These are phyloP conservation scores for Caenorhabditis remanei DNA, from an alignment of 1,140 invertebrate genomes.

Conservation along the genomic window DNA sequence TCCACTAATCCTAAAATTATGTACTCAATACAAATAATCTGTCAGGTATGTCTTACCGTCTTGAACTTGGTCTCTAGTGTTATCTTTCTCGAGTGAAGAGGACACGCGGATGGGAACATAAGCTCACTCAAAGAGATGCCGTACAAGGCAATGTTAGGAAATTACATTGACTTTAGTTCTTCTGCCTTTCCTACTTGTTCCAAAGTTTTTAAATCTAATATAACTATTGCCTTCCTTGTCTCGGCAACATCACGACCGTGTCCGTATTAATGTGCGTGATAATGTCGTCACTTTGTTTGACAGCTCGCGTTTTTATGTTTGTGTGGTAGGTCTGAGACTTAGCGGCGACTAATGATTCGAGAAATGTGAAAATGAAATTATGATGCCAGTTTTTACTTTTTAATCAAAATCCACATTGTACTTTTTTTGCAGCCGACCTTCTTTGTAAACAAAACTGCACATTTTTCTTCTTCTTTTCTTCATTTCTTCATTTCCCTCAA, in stretches of 20 bases:
- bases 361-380: background rate
- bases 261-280: conserved; percentile 43
- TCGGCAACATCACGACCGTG: conserved; percentile 19
- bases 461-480: background rate
- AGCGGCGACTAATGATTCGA: conserved; percentile 12
- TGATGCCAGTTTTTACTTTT: background rate
- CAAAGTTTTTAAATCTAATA: background rate
- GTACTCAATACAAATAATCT: conserved; percentile 54
- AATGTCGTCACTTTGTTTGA: conserved; percentile 52
- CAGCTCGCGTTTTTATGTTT: conserved; percentile 45
- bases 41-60: conserved; percentile 1
- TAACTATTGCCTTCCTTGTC: background rate
- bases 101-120: background rate
- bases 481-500: background rate
- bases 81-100: conserved; percentile 32
- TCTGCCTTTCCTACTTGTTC: background rate
- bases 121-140: conserved; percentile 25
- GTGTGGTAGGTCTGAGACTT: conserved; percentile 38
- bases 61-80: conserved; percentile 1
- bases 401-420: too few relatives aligned
- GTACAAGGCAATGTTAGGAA: background rate
- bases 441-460: background rate
- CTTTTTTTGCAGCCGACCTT: too few relatives aligned
- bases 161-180: conserved; percentile 26
- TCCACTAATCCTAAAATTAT: conserved; percentile 48